A percentile compares a stretch with the other conserved stretches of the same genome.
phyloP scores from a whole-genome alignment of 2,888 invertebrate species.

The Brachynemurus nebulosus region DNA sequence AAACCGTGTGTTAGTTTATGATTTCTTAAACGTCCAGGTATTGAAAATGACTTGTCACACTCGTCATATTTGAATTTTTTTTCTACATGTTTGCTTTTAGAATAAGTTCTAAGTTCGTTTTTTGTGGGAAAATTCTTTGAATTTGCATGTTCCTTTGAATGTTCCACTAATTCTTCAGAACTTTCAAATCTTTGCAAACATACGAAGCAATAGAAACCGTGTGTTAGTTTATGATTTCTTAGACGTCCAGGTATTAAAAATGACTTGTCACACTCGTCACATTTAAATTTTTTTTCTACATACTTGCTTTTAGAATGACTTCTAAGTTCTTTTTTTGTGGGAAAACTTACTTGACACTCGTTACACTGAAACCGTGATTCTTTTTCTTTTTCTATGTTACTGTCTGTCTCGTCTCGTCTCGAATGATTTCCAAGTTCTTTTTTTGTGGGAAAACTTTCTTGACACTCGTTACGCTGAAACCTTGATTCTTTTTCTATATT shows the following conservation, averaged over 20 bases:
- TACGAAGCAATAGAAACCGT: constrained; percentile 3
- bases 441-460: background rate
- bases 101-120: background rate
- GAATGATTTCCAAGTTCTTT: background rate
- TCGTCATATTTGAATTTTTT: constrained; percentile 4
- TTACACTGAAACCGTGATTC: background rate
- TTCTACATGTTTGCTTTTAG: background rate
- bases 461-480: background rate
- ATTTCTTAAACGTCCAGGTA: constrained; percentile 1
- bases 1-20: constrained; percentile 5
- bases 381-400: background rate
- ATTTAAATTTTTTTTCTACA: constrained; percentile 3
- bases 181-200: constrained; percentile 3
- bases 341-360: background rate
- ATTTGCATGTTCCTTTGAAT: constrained; percentile 17
- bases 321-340: background rate
- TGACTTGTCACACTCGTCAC: constrained; percentile 4
- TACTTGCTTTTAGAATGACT: background rate
- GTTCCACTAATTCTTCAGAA: constrained; percentile 9
- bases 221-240: constrained; percentile 4
- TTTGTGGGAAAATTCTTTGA: too few relatives aligned
- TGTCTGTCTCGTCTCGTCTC: too few relatives aligned
- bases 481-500: background rate
- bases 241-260: constrained; percentile 2
- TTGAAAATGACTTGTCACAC: constrained; percentile 4